A percentile compares a stretch with the other conserved stretches of the same genome.
Conservation (phyloP, 2,888 invertebrate genomes). For the Lysandra coridon region DNA sequence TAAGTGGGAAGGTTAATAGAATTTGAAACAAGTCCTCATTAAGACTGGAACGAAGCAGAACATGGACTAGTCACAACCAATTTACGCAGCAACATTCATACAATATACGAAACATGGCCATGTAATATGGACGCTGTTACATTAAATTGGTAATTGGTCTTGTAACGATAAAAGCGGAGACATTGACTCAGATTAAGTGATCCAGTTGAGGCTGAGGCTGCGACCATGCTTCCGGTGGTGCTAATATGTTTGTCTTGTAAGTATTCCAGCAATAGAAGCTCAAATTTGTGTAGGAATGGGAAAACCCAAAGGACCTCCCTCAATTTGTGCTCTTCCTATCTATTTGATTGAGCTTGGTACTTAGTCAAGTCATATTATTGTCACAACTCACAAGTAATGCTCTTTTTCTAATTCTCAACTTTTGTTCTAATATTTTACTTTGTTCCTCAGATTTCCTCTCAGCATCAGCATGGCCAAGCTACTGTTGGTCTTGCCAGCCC, state of each 20-base stretch:
- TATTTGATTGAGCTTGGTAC: no score
- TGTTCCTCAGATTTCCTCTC: background rate
- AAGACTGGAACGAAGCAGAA: background rate
- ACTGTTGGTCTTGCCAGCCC: background rate
- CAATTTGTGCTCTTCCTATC: no score
- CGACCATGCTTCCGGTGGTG: background rate
- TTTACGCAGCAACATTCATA: background rate
- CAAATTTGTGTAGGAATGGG: background rate
- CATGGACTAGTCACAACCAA: background rate
- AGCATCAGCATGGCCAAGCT: background rate
- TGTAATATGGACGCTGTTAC: background rate
- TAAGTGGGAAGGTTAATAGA: background rate
- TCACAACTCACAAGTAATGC: no score
- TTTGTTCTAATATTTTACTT: no score
- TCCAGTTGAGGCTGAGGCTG: background rate
- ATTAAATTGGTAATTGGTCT: background rate
- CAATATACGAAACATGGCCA: background rate
- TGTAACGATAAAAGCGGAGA: background rate
- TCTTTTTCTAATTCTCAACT: no score
- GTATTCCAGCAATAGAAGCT: background rate
- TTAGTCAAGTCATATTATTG: no score
- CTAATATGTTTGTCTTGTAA: slow-evolving; percentile 1
- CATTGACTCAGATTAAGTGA: background rate
- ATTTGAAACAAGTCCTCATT: background rate
- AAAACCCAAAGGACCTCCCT: no score